A percentile compares a stretch with the other conserved stretches of the same genome.
phyloP scores from a whole-genome alignment of 2,797 vertebrate genomes.

The Megaceryle alcyon region DNA sequence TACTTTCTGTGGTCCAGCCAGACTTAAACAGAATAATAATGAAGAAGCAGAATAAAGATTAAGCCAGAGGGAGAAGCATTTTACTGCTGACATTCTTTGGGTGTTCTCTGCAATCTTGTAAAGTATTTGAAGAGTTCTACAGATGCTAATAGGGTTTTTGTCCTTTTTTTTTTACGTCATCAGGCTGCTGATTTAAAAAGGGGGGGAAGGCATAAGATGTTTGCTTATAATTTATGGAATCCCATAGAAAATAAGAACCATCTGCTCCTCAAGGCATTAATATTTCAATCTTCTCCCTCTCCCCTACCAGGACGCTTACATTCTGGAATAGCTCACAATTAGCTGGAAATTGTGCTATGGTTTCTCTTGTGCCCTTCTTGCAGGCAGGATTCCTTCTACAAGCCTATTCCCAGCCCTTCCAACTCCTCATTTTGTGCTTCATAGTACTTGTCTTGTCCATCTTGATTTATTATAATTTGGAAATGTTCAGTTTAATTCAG shows the following conservation, averaged over 20 bases:
- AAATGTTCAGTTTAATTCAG: background rate
- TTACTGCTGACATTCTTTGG: constrained; percentile 24
- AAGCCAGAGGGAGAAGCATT: background rate
- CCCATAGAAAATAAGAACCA: constrained; percentile 66
- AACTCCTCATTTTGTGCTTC: background rate
- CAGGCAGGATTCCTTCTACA: background rate
- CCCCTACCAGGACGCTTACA: constrained; percentile 42
- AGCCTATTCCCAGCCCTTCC: background rate
- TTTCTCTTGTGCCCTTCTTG: background rate
- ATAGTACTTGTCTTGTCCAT: background rate
- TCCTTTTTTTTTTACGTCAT: background rate
- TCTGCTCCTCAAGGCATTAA: constrained; percentile 63
- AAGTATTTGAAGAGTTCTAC: constrained; percentile 27
- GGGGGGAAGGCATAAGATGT: background rate
- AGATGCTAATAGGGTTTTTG: background rate
- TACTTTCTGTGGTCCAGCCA: background rate
- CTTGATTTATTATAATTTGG: background rate
- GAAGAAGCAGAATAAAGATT: background rate
- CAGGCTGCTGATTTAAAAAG: constrained; percentile 19
- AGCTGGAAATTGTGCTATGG: background rate
- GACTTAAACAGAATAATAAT: background rate
- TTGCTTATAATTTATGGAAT: constrained; percentile 71
- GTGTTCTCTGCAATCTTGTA: constrained; percentile 6
- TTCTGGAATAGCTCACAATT: constrained; percentile 67
- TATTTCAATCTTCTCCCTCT: constrained; percentile 59